Conservation (phyloP, 2,113 vertebrate species). For the Pelobates fuscus region DNA sequence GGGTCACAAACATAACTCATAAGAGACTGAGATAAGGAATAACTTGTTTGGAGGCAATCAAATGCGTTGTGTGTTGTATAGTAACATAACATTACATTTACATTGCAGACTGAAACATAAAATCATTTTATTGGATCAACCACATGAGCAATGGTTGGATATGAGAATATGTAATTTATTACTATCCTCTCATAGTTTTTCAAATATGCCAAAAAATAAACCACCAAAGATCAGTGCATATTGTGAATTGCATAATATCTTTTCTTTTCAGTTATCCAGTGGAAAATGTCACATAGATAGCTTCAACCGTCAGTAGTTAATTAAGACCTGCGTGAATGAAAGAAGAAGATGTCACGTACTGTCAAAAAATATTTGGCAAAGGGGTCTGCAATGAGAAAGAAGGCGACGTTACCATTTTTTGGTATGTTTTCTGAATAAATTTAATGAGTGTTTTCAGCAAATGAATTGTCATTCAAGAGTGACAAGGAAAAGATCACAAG, state of each 20-base stretch:
- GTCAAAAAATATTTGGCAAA: constrained; percentile 29
- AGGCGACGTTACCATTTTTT: constrained; percentile 30
- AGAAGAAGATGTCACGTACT: constrained; percentile 26
- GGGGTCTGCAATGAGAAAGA: constrained; percentile 17
- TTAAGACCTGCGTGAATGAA: constrained; percentile 31
- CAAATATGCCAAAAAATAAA: constrained; percentile 28
- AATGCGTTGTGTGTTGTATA: no score
- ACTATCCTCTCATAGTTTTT: constrained; percentile 57
- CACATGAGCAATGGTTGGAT: neutral
- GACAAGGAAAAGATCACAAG: no score
- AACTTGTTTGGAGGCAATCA: no score
- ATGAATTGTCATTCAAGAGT: no score
- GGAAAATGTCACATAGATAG: constrained; percentile 34
- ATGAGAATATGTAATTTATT: constrained; percentile 52
- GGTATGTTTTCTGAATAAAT: constrained; percentile 12
- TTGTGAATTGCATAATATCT: constrained; percentile 13
- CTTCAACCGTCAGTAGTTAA: constrained; percentile 26
- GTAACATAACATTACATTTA: no score
- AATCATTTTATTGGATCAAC: neutral
- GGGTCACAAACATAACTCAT: no score
- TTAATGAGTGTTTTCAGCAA: no score
- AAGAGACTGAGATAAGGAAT: no score
- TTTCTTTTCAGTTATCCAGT: constrained; percentile 24
- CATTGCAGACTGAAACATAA: no score
- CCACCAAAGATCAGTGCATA: constrained; percentile 30